phyloP scores from a whole-genome alignment of 2,113 vertebrate species.

The Phocoena phocoena region DNA sequence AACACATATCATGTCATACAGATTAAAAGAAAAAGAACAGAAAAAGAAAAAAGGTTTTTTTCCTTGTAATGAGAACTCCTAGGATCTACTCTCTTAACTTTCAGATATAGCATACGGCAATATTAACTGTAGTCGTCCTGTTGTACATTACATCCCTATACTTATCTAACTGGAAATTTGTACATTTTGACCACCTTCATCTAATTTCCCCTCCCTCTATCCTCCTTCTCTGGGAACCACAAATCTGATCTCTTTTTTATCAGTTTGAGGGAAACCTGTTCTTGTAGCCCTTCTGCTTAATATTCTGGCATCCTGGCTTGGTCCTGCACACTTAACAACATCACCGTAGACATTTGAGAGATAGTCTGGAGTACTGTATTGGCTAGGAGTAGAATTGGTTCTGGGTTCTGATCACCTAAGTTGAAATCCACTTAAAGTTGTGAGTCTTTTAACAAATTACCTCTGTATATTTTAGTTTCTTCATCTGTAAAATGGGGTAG shows the following conservation, averaged over 20 bases:
- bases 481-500: background rate
- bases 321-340: background rate
- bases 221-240: background rate
- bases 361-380: background rate
- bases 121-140: background rate
- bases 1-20: background rate
- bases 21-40: background rate
- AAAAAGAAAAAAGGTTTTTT: background rate
- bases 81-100: background rate
- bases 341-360: background rate
- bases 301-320: background rate
- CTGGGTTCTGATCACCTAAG: background rate
- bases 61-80: background rate
- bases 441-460: slow-evolving; percentile 2
- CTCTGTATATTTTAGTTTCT: background rate
- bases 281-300: background rate
- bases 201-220: background rate
- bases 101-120: background rate
- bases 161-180: background rate
- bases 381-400: background rate
- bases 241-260: background rate
- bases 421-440: background rate
- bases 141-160: background rate
- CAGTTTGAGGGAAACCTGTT: background rate
- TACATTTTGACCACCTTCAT: background rate